Percentiles rank a stretch among this genome's conserved stretches.
These are phyloP conservation scores for Oryctes rhinoceros DNA, from an alignment of 1,140 invertebrate genomes.

Conservation along the genomic window DNA sequence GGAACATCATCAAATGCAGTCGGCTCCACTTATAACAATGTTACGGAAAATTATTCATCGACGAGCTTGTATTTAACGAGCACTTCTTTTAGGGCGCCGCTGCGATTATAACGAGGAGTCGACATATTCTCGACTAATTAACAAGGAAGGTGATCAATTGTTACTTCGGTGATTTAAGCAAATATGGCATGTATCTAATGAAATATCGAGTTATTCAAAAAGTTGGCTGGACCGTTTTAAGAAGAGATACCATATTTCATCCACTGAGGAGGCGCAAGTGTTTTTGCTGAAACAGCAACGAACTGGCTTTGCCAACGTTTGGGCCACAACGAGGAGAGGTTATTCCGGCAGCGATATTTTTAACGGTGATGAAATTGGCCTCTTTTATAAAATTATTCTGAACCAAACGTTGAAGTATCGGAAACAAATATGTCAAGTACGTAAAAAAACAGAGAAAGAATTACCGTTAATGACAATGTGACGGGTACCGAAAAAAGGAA, in stretches of 20 bases:
- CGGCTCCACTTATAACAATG: too few species aligned
- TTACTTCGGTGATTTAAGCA: too few species aligned
- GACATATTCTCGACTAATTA: too few species aligned
- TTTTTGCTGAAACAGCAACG: constrained; percentile 18
- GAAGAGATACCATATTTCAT: not conserved
- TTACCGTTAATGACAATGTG: not conserved
- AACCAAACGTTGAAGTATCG: constrained; percentile 57
- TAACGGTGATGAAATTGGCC: constrained; percentile 61
- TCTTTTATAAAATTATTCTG: constrained; percentile 59
- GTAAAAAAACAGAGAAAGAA: constrained; percentile 54
- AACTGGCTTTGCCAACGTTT: not conserved
- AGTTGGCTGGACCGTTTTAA: constrained; percentile 6
- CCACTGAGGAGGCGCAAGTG: not conserved
- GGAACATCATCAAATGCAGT: too few species aligned
- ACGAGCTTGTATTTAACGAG: too few species aligned
- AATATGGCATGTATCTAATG: too few species aligned
- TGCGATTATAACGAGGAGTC: too few species aligned
- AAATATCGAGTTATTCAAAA: not conserved
- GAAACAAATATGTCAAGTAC: constrained; percentile 55
- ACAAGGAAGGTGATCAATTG: too few species aligned
- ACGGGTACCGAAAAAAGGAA: constrained; percentile 42
- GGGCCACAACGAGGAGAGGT: not conserved
- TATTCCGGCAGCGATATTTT: constrained; percentile 52
- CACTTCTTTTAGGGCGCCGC: too few species aligned
- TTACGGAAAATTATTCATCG: too few species aligned